Conservation (phyloP, 2,797 vertebrate genomes). For the Poecilia wingei region DNA sequence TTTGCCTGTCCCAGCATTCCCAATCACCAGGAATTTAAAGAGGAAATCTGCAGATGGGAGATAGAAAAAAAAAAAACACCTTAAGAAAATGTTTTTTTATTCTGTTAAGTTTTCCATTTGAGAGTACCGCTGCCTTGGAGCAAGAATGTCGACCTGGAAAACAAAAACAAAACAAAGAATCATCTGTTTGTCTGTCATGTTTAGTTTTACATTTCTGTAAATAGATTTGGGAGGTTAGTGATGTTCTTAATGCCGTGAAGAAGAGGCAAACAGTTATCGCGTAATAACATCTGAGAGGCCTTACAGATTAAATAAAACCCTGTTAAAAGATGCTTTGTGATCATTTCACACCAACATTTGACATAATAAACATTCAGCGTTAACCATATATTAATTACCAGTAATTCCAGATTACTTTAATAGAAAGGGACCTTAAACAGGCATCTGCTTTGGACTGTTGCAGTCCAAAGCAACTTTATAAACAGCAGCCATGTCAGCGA, state of each 20-base stretch:
- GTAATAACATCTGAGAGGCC: neutral
- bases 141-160: neutral
- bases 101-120: neutral
- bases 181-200: neutral
- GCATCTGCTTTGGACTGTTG: too few species aligned
- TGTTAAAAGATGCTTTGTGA: neutral
- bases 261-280: neutral
- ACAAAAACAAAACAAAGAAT: too few species aligned
- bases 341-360: neutral
- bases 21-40: conserved; percentile 95
- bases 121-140: neutral
- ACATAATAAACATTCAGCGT: neutral
- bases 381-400: neutral
- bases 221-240: neutral
- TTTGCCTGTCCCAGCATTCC: conserved; percentile 94
- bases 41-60: conserved; percentile 87
- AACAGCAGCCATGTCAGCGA: neutral
- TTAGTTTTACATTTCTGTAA: neutral
- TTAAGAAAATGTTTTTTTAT: neutral
- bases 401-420: neutral
- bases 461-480: neutral
- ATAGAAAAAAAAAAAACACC: neutral
- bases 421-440: neutral
- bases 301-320: neutral
- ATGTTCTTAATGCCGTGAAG: neutral